Evolutionary conservation across 2,797 vertebrate species (phyloP).

Genomic region (Caiman crocodilus): DNA sequence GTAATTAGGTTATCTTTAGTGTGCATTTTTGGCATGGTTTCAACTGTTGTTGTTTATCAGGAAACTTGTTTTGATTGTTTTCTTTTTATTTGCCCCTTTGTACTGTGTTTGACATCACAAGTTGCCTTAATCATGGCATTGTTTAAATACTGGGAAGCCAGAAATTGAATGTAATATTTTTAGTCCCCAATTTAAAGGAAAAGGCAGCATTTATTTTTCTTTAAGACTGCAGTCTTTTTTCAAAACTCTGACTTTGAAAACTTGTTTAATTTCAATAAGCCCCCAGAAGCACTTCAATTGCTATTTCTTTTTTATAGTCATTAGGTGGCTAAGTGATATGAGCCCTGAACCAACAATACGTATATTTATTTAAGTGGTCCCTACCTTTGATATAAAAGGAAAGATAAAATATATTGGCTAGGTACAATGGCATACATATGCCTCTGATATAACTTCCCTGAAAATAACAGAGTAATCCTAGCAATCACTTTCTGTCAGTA

Average conservation of each 20-base stretch:
- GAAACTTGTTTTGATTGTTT: slow-evolving; percentile 35
- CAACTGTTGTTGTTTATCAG: slow-evolving; percentile 26
- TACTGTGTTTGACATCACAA: slow-evolving; percentile 25
- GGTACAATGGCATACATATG: not conserved
- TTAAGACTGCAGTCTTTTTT: slow-evolving; percentile 24
- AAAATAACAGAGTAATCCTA: not conserved
- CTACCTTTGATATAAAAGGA: not conserved
- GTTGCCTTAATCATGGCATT: slow-evolving; percentile 51
- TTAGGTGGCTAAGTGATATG: not conserved
- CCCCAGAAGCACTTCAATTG: not conserved
- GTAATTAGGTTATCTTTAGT: not conserved
- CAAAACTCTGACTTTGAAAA: not conserved
- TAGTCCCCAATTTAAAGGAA: slow-evolving; percentile 19
- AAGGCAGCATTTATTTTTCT: slow-evolving; percentile 51
- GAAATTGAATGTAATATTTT: slow-evolving; percentile 39
- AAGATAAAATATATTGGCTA: not conserved
- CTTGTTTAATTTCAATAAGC: not conserved
- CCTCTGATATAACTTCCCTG: not conserved
- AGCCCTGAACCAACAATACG: not conserved
- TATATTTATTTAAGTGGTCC: slow-evolving; percentile 4
- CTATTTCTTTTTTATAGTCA: not conserved
- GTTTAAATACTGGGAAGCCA: slow-evolving; percentile 48
- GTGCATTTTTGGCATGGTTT: slow-evolving; percentile 49
- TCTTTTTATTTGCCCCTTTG: slow-evolving; percentile 55
- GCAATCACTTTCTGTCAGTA: not conserved